phyloP scores from a whole-genome alignment of 1,140 invertebrate genomes.

The Oscheius sp. region DNA sequence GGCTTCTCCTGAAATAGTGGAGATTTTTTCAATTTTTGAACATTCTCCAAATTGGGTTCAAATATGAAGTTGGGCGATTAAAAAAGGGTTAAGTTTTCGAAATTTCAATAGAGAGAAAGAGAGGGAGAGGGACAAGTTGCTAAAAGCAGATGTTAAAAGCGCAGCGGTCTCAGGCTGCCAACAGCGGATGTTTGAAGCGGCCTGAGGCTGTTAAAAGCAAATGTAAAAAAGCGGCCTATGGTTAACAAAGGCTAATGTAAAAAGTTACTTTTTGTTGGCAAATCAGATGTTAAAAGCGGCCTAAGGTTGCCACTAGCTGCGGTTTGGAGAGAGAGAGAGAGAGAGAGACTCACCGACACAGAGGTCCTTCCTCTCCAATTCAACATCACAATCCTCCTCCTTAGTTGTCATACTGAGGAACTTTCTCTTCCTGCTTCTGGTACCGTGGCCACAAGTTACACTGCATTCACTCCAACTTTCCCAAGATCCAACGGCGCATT shows the following conservation, averaged over 20 bases:
- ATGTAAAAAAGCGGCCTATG: no score
- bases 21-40: no score
- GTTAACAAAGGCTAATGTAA: no score
- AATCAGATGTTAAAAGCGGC: no score
- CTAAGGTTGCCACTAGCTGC: no score
- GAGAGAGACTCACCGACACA: slow-evolving; percentile 63
- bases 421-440: slow-evolving; percentile 62
- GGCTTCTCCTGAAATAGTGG: slow-evolving; percentile 50
- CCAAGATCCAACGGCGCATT: slow-evolving; percentile 67
- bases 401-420: slow-evolving; percentile 65
- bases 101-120: not conserved
- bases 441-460: slow-evolving; percentile 67
- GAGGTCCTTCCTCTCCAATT: slow-evolving; percentile 62
- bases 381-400: slow-evolving; percentile 57
- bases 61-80: not conserved
- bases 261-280: no score
- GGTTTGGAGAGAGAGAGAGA: no score
- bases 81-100: not conserved
- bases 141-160: no score
- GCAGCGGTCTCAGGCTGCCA: no score
- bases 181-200: no score
- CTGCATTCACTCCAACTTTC: slow-evolving; percentile 67
- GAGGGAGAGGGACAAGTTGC: no score
- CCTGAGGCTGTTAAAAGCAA: no score
- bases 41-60: not conserved